Conservation (phyloP, 2,888 invertebrate genomes). For the Caenorhabditis zanzibari region DNA sequence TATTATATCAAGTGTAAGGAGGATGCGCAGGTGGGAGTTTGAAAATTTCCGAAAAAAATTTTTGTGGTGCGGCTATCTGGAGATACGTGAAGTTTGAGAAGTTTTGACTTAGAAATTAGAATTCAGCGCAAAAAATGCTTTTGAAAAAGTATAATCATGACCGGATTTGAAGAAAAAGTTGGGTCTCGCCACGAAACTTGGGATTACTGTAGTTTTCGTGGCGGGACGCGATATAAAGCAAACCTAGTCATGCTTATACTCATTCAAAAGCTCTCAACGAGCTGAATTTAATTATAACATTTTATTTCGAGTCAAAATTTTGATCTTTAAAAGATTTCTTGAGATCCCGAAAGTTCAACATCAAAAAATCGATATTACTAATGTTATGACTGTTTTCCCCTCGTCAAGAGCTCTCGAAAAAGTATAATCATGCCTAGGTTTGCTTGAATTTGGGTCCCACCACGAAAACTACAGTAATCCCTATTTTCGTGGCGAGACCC, state of each 20-base stretch:
- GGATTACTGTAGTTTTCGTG: not conserved
- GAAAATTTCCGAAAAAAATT: no score
- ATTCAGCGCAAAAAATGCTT: not conserved
- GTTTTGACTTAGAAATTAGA: not conserved
- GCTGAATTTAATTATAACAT: no score
- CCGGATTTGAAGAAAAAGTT: not conserved
- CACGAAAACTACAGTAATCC: not conserved
- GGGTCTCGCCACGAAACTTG: not conserved
- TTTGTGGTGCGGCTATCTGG: no score
- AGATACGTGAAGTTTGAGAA: no score
- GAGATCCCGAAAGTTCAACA: no score
- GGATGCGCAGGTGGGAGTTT: not conserved
- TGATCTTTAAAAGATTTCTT: no score
- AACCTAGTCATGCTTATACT: not conserved
- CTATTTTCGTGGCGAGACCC: not conserved
- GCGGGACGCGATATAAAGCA: not conserved
- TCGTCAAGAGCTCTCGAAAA: no score
- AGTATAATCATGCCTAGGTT: no score
- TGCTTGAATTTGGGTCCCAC: not conserved
- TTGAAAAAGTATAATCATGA: not conserved
- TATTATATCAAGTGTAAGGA: slow-evolving; percentile 22
- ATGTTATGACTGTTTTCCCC: not conserved
- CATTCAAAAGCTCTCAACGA: not conserved
- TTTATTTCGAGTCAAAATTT: not conserved
- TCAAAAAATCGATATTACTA: no score